Percentiles rank a stretch among this genome's conserved stretches.
These are phyloP conservation scores for Notechis scutatus DNA, from an alignment of 2,113 vertebrate species.

Conservation along the genomic window DNA sequence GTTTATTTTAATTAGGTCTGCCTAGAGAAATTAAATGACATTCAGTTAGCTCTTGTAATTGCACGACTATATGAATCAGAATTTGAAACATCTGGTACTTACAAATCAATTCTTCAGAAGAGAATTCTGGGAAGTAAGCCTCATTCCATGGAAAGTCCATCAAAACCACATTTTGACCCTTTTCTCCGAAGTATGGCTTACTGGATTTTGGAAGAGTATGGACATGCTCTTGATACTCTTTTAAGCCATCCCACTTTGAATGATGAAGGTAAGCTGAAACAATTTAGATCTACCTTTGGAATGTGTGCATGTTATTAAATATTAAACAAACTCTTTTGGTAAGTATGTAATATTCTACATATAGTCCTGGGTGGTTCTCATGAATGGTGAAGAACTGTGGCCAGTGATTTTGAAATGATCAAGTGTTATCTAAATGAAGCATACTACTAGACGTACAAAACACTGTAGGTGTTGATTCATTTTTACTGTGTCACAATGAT, in stretches of 20 bases:
- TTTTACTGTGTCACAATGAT: background rate
- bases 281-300: background rate
- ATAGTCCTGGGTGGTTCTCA: background rate
- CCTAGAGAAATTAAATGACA: conserved; percentile 91
- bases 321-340: background rate
- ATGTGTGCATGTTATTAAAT: background rate
- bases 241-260: conserved; percentile 74
- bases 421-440: background rate
- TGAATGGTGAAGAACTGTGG: background rate
- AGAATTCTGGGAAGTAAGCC: conserved; percentile 81
- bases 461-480: background rate
- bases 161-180: conserved; percentile 78
- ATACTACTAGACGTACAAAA: background rate
- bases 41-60: conserved; percentile 93
- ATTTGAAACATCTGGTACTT: conserved; percentile 87
- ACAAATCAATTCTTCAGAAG: conserved; percentile 87
- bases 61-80: conserved; percentile 91
- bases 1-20: conserved; percentile 78
- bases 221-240: conserved; percentile 86
- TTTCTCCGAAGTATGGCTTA: conserved; percentile 94
- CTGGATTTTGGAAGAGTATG: conserved; percentile 95
- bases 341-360: background rate
- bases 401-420: background rate
- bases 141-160: conserved; percentile 65
- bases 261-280: conserved; percentile 62